Evolutionary conservation across 2,888 invertebrate species (phyloP).

Genomic region (Pyralis farinalis): DNA sequence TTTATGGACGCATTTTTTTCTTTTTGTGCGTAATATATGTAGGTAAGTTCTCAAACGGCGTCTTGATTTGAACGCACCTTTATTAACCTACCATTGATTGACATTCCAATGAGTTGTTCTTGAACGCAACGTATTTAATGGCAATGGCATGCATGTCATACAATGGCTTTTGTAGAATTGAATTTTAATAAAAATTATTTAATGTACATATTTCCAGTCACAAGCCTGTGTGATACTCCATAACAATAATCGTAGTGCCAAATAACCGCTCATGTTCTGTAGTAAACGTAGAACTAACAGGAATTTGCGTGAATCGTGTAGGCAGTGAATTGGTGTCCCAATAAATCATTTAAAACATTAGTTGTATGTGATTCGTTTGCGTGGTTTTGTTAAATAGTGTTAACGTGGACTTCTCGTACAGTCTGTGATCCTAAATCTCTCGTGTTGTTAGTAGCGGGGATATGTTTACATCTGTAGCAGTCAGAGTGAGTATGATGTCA

Average conservation of each 20-base stretch:
- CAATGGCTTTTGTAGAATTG: constrained; percentile 53
- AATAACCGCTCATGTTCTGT: constrained; percentile 30
- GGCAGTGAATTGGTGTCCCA: constrained; percentile 65
- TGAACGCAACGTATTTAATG: constrained; percentile 68
- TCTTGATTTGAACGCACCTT: constrained; percentile 51
- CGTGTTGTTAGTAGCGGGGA: constrained; percentile 52
- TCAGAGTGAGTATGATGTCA: constrained; percentile 78
- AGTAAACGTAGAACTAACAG: constrained; percentile 31
- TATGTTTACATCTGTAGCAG: constrained; percentile 77
- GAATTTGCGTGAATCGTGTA: constrained; percentile 56
- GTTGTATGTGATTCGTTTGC: constrained; percentile 36
- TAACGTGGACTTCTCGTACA: constrained; percentile 25
- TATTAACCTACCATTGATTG: constrained; percentile 24
- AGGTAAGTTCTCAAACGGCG: no score
- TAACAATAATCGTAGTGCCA: constrained; percentile 36
- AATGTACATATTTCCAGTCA: constrained; percentile 36
- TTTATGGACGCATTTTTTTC: no score
- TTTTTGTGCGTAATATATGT: no score
- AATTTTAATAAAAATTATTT: constrained; percentile 52
- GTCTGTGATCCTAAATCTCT: constrained; percentile 36
- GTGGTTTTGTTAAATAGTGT: constrained; percentile 34
- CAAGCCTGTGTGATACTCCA: constrained; percentile 24
- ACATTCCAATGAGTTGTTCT: constrained; percentile 30
- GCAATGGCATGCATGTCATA: constrained; percentile 76
- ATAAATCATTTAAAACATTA: constrained; percentile 50